Evolutionary conservation across 2,888 invertebrate species (phyloP), one percentile per base, ranked within the genome.

Genomic region (Hirtodrosophila histrioides): DNA sequence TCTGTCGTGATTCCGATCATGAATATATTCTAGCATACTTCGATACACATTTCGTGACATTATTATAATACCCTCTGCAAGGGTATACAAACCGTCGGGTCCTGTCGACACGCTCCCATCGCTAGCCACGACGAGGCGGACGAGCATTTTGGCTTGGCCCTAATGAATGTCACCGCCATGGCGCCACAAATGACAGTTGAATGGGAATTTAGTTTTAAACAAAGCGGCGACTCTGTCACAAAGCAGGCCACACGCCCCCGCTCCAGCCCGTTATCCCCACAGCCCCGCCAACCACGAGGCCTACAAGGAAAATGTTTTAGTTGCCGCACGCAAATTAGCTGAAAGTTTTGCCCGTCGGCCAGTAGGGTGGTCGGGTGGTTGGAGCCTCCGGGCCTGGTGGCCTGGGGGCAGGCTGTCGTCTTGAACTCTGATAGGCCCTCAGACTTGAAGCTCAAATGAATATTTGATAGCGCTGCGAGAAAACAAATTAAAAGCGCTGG

Each of bases 101-200:
- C 27, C 2, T 27, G 1, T 27, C 17, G 17, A 17, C 17, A 17
- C 17, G 17, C 17, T 17, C 9, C 31, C 31, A 31, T 31, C 31
- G 3, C 31, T 31, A 31, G 9, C 4, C 27, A 6, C 23, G 24
- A n/a, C 8, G n/a, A 6, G 11, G 11, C 29, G 7, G 11, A 4
- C 44, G 44, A 11, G 11, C 9, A 8, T 10, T 48, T 56, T 40
- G 24, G 3, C 36, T 4, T 12, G 9, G 4, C 11, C 31, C 48
- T 77, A 72, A 73, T 69, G 65, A 77, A 72, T 63, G 68, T 60
- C 77, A 66, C 55, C 48, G 63, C 60, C 67, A 60, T 54, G 43
- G 57, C 44, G 76, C 54, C 84, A 43, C 85, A 78, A 83, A 84
- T 86, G 83, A 81, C 87, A 84, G 78, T 83, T 86, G 78, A 84